A percentile compares a stretch with the other conserved stretches of the same genome.
phyloP scores from a whole-genome alignment of 92 coral and sea anemone species.

The Chrysogorgia sp. region DNA sequence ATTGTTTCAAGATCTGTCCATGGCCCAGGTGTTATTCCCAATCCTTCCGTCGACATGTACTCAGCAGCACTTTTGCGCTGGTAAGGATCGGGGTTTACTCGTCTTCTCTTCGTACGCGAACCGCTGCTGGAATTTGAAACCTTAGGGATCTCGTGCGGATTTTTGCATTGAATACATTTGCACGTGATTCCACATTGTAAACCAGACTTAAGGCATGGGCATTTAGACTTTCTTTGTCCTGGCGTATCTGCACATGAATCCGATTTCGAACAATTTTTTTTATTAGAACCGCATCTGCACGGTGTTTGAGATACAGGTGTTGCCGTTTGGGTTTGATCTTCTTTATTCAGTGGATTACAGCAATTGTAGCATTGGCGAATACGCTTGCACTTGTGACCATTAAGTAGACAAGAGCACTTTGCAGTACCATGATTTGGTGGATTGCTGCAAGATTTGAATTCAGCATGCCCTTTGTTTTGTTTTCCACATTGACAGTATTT shows the following conservation, averaged over 20 bases:
- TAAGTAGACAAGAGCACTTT: too few species aligned
- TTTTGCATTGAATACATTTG: slow-evolving; percentile 27
- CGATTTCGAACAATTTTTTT: neutral
- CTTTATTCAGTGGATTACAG: slow-evolving; percentile 27
- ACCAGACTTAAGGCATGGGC: slow-evolving; percentile 34
- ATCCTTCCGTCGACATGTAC: slow-evolving; percentile 8
- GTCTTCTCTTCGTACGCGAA: slow-evolving; percentile 13
- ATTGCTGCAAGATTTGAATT: too few species aligned
- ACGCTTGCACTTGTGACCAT: slow-evolving; percentile 19
- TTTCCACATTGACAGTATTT: too few species aligned
- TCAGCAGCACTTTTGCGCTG: slow-evolving; percentile 6
- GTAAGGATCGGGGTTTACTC: slow-evolving; percentile 29
- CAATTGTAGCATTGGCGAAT: slow-evolving; percentile 25
- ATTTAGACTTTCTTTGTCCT: slow-evolving; percentile 28
- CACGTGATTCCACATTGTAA: slow-evolving; percentile 15
- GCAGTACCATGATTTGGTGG: too few species aligned
- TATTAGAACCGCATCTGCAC: slow-evolving; percentile 22
- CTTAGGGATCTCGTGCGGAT: slow-evolving; percentile 28
- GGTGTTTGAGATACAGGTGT: too few species aligned
- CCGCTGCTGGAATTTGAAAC: neutral
- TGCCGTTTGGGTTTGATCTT: neutral
- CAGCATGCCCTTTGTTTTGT: too few species aligned
- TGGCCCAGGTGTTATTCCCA: slow-evolving; percentile 27
- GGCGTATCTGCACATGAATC: slow-evolving; percentile 20
- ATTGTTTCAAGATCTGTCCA: slow-evolving; percentile 39